Base-by-base conservation (phyloP, 2,113 vertebrate genomes). In the Paralichthys olivaceus region DNA sequence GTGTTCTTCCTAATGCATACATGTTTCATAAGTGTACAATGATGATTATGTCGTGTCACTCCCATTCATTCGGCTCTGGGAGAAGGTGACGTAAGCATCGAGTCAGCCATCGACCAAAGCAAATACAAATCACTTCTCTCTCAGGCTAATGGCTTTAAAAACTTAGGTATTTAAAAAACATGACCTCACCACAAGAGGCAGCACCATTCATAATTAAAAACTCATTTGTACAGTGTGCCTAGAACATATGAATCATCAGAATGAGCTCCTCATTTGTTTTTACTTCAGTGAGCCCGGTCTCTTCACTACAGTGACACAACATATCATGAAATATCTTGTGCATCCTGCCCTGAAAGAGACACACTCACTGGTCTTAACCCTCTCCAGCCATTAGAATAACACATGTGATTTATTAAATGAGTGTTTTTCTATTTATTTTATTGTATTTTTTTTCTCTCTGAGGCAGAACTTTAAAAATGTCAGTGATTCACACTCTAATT, bases 401-500 rank as follows among this genome's bases (percentile, higher is more conserved):
- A 79, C 64, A 82, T 5, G 19, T 77, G 20, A 87, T 87, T 88
- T 75, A 84, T 87, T 82, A 75, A 81, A 79, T 81, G 68, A 89
- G 71, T 69, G 77, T 54, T 78, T 80, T 13, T 40, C 34, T 37
- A 3, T 40, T 40, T 40, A 40, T 40, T 40, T 12, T 13, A 34
- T 40, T 40, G 3, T 4, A n/a, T n/a, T 3, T 40, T 40, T 13
- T 79, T 83, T 64, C 79, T 78, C 79, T 78, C 82, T 64, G 72
- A 75, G 67, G 72, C 78, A 77, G 68, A 84, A 87, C 37, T 77
- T 83, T 83, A 81, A 53, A 87, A 87, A 88, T 89, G 82, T 74
- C 79, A 87, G 60, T 79, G 85, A 89, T 82, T 89, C 76, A 77
- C 79, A 47, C 69, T 77, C 72, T 86, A 86, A 91, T 83, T 84